A percentile compares a stretch with the other conserved stretches of the same genome.
phyloP scores from a whole-genome alignment of 2,888 invertebrate genomes.

The Agrochola circellaris region DNA sequence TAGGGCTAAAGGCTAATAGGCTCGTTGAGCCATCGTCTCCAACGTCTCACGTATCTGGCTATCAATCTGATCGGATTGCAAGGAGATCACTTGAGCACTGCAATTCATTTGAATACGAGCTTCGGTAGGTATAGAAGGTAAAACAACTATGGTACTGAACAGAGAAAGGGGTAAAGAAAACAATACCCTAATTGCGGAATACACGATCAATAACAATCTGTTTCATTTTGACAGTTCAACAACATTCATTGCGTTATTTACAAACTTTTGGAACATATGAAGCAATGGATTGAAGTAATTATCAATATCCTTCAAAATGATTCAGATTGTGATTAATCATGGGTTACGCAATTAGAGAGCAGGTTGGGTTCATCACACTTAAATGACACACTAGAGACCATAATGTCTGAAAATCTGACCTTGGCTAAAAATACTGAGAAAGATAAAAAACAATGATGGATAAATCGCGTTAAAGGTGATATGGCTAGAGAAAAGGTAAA shows the following conservation, averaged over 20 bases:
- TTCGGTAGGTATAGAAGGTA: neutral
- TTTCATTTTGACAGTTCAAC: too few relatives aligned
- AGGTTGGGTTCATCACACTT: neutral
- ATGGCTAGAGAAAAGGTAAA: neutral
- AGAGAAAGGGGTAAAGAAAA: neutral
- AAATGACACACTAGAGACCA: too few relatives aligned
- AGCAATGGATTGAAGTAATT: too few relatives aligned
- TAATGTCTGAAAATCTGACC: neutral
- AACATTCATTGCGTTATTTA: too few relatives aligned
- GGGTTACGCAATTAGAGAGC: too few relatives aligned
- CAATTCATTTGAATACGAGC: constrained; percentile 44
- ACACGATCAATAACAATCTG: too few relatives aligned
- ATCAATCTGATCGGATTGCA: constrained; percentile 43
- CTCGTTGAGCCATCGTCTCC: constrained; percentile 45
- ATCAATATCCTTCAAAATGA: too few relatives aligned
- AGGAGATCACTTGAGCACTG: constrained; percentile 25
- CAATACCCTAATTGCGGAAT: too few relatives aligned
- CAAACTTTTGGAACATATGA: too few relatives aligned
- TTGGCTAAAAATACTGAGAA: neutral
- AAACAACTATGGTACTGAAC: neutral
- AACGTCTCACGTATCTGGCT: constrained; percentile 37
- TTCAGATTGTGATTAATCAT: too few relatives aligned
- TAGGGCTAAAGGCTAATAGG: constrained; percentile 48
- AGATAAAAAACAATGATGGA: neutral
- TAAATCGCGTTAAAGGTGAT: neutral